Evolutionary conservation across 23 tunicate species (phyloP).

Genomic region (Trididemnum clinides): DNA sequence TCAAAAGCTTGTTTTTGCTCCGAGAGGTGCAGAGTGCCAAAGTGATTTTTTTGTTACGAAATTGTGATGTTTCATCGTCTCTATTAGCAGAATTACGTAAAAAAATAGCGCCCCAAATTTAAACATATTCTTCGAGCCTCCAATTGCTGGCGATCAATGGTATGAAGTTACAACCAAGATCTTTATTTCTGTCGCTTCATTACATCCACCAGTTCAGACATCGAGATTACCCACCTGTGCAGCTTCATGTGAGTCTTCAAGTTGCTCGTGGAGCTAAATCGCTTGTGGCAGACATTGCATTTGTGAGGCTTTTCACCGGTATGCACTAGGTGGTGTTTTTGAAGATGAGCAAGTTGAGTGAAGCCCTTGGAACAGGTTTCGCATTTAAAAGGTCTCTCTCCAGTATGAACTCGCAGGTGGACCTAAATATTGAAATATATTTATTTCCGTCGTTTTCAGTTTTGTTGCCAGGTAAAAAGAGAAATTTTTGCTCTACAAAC

Average conservation of each 20-base stretch:
- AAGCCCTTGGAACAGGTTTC: slow-evolving; percentile 89
- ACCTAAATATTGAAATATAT: slow-evolving; percentile 87
- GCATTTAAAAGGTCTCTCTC: slow-evolving; percentile 98
- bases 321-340: slow-evolving; percentile 93
- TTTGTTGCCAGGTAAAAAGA: no score
- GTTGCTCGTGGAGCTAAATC: slow-evolving; percentile 96
- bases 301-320: slow-evolving; percentile 98
- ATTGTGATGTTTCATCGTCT: no score
- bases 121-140: no score
- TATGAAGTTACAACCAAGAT: no score
- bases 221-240: slow-evolving; percentile 62
- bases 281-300: slow-evolving; percentile 88
- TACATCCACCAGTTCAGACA: no score
- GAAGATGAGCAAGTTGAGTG: slow-evolving; percentile 96
- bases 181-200: no score
- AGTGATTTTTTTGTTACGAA: not conserved
- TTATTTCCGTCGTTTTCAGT: no score
- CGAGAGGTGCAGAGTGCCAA: not conserved
- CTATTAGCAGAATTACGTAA: no score
- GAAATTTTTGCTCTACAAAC: no score
- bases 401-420: slow-evolving; percentile 97
- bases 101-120: no score
- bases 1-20: not conserved
- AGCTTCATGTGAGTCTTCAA: slow-evolving; percentile 90
- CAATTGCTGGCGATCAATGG: no score